phyloP scores from a whole-genome alignment of 2,888 invertebrate species.

The Ochropleura leucogaster region DNA sequence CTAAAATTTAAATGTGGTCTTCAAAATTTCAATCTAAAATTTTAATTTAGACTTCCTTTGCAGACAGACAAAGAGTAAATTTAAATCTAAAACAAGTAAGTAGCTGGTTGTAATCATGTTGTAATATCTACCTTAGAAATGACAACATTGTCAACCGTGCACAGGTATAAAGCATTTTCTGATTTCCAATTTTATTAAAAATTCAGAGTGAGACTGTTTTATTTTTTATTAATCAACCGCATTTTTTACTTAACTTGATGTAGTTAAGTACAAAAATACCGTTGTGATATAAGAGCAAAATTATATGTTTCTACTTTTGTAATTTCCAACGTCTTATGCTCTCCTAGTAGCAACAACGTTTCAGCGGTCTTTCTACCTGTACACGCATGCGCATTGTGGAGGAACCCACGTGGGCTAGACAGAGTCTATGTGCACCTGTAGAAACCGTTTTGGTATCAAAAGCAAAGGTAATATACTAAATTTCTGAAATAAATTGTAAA shows the following conservation, averaged over 20 bases:
- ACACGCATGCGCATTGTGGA: constrained; percentile 1
- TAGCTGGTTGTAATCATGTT: too few relatives aligned
- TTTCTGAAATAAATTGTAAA: not conserved
- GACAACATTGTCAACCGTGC: not conserved
- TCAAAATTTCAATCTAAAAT: too few relatives aligned
- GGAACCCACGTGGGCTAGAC: not conserved
- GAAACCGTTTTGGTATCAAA: constrained; percentile 85
- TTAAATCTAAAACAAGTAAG: not conserved
- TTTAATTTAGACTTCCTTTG: too few relatives aligned
- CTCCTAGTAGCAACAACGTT: not conserved
- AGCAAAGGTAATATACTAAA: constrained; percentile 76
- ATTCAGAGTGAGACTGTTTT: not conserved
- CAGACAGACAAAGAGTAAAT: not conserved
- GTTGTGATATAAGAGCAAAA: not conserved
- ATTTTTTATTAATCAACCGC: not conserved
- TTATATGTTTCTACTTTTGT: not conserved
- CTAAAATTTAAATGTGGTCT: not conserved
- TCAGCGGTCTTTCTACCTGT: too few relatives aligned
- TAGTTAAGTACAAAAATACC: too few relatives aligned
- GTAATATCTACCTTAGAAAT: not conserved
- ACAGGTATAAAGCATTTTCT: not conserved
- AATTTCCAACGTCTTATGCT: not conserved
- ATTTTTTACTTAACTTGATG: too few relatives aligned
- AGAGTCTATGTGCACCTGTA: not conserved
- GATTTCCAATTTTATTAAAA: not conserved